These are phyloP conservation scores for Macaca fascicularis DNA, from an alignment of 2,113 vertebrate genomes.

Conservation along the genomic window T2T-MFA8v1.1 NC_088380.1:7154001-7154500, in stretches of 20 bases:
- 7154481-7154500: rapidly evolving
- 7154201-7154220: background rate
- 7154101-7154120: background rate
- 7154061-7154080: background rate
- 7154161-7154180: background rate
- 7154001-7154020: background rate
- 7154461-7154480: too few species aligned
- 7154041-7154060: too few species aligned
- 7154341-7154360: background rate
- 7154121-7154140: too few species aligned
- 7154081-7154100: background rate
- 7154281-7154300: background rate
- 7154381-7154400: background rate
- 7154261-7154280: rapidly evolving
- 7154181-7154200: background rate
- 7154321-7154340: background rate
- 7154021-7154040: background rate
- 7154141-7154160: background rate
- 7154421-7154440: background rate
- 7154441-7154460: background rate
- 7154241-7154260: background rate
- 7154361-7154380: background rate
- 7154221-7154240: too few species aligned
- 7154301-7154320: background rate
- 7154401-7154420: background rate